Evolutionary conservation across 2,797 vertebrate genomes (phyloP).

Genomic region (Bovichtus variegatus): DNA sequence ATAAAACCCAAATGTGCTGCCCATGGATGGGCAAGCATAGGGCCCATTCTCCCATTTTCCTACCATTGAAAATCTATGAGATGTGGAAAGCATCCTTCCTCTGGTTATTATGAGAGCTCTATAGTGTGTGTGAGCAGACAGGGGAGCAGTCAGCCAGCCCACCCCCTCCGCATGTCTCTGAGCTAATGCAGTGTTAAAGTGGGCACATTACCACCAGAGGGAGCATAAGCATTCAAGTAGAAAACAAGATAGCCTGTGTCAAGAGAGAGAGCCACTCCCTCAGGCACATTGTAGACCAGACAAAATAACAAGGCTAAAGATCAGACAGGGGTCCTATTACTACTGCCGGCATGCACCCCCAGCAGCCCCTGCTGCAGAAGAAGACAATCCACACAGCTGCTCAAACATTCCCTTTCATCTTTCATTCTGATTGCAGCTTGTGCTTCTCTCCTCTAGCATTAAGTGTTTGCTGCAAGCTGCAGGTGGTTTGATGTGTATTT

Average conservation of each 20-base stretch:
- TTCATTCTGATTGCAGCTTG: constrained; percentile 69
- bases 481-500: constrained; percentile 72
- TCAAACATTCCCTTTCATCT: constrained; percentile 80
- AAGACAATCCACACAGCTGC: constrained; percentile 77
- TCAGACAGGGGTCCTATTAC: constrained; percentile 82
- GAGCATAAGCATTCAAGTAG: constrained; percentile 88
- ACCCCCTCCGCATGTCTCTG: constrained; percentile 74
- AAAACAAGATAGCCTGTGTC: constrained; percentile 86
- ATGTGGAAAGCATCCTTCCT: constrained; percentile 72
- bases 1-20: constrained; percentile 55
- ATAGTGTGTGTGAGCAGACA: constrained; percentile 72
- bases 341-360: constrained; percentile 76
- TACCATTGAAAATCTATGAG: constrained; percentile 67
- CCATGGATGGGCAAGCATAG: constrained; percentile 44
- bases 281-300: constrained; percentile 81
- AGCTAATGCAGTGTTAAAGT: constrained; percentile 86
- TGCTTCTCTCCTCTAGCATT: constrained; percentile 62
- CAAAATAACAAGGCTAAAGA: constrained; percentile 83
- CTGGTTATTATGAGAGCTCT: constrained; percentile 69
- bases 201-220: constrained; percentile 89
- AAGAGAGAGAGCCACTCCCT: constrained; percentile 83
- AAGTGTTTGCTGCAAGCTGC: constrained; percentile 65
- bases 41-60: constrained; percentile 64
- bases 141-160: constrained; percentile 76
- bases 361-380: constrained; percentile 60